Base-by-base conservation (phyloP, 2,113 vertebrate species). In the Mobula hypostoma region DNA sequence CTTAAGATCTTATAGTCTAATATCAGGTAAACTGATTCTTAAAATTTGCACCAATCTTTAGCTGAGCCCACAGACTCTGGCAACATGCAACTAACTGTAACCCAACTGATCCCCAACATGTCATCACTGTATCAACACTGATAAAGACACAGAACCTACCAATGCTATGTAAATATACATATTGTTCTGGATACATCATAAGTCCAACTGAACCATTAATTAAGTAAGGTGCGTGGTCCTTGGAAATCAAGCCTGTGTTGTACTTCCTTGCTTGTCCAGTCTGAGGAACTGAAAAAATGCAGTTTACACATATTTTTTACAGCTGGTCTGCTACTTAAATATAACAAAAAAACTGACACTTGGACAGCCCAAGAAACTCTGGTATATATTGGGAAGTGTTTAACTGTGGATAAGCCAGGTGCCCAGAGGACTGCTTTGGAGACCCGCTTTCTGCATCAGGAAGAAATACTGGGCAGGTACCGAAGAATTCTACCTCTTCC, bases 361-460 rank as follows among this genome's bases (percentile, higher is more conserved):
- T 99, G 99, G 99, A 98, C 97, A 3, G 98, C 97, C 77, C 97
- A 97, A 92, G 98, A 99, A 95, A 99, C 97, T 0, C 95, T 96
- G 0, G 97, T 97, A 0, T 98, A 98, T 95, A 96, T 98, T 0
- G 99, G 98, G 77, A 96, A 97, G 94, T 95, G 96, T 94, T 94
- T 98, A 94, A 94, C 82, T 0, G 97, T 98, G 95, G 96, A 95
- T 29, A 97, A 97, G 95, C 78, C 97, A 94, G 99, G 98, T 94
- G 96, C 95, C 7, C 98, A 99, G 95, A 98, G 99, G 94, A 96
- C 36, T 1, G 97, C 98, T 0, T 97, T 99, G 94, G 98, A 98
- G 97, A 95, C 99, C 56, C 98, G 98, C 94, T 97, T 97, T 95
- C 96, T 99, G 95, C 99, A 99, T 95, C 99, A 99, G 94, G 98